These are phyloP conservation scores for Leptoclinus maculatus DNA, from an alignment of 2,797 vertebrate species.

Conservation along the genomic window DNA sequence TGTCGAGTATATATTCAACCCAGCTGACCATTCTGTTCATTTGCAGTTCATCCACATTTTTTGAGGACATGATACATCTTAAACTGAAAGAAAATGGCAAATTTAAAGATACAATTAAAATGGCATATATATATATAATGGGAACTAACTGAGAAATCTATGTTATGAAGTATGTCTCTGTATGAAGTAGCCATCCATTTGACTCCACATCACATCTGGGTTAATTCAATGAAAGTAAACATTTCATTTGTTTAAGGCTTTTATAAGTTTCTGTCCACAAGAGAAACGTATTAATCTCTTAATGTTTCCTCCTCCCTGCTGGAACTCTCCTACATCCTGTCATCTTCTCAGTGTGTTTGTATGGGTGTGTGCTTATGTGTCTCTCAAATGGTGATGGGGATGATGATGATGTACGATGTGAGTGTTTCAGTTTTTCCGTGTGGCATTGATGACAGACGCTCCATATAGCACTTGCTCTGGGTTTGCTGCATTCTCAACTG, in stretches of 20 bases:
- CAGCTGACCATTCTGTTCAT: neutral
- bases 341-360: conserved; percentile 25
- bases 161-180: neutral
- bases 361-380: conserved; percentile 35
- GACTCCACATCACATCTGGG: neutral
- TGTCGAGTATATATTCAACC: neutral
- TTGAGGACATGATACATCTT: neutral
- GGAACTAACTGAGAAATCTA: neutral
- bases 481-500: conserved; percentile 78
- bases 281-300: conserved; percentile 19
- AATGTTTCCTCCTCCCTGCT: conserved; percentile 40
- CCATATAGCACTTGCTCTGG: conserved; percentile 17
- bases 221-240: neutral
- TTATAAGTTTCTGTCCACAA: conserved; percentile 15
- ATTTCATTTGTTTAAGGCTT: neutral
- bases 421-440: conserved; percentile 60
- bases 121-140: too few species aligned
- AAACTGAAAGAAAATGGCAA: neutral
- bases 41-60: conserved; percentile 13
- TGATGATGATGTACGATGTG: conserved; percentile 66
- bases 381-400: conserved; percentile 43
- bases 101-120: neutral
- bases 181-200: neutral
- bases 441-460: conserved; percentile 61
- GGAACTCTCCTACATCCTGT: conserved; percentile 52